phyloP scores from a whole-genome alignment of 2,888 invertebrate species.

The Geotrupes spiniger region DNA sequence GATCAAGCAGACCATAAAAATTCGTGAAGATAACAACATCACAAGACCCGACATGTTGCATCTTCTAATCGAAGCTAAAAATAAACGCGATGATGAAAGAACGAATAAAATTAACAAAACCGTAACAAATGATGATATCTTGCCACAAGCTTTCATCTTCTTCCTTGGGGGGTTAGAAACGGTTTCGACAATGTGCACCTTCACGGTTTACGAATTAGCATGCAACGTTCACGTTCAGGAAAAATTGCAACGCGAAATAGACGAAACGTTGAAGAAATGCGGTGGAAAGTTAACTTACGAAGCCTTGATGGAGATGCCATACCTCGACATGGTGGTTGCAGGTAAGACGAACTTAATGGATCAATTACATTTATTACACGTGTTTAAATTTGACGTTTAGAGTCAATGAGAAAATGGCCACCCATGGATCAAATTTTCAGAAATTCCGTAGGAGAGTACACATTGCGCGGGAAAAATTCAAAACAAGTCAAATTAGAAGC shows the following conservation, averaged over 20 bases:
- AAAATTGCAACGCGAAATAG: slow-evolving; percentile 56
- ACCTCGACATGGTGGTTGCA: slow-evolving; percentile 58
- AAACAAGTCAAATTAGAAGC: no score
- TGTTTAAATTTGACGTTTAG: no score
- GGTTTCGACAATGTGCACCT: no score
- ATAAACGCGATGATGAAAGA: slow-evolving; percentile 28
- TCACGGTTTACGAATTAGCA: slow-evolving; percentile 58
- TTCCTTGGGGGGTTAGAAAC: slow-evolving; percentile 56
- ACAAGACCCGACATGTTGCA: no score
- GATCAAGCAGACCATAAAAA: slow-evolving; percentile 27
- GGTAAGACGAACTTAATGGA: no score
- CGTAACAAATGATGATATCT: slow-evolving; percentile 51
- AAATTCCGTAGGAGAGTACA: slow-evolving; percentile 52
- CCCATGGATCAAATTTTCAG: slow-evolving; percentile 51
- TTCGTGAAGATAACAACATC: slow-evolving; percentile 33
- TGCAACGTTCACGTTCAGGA: slow-evolving; percentile 59
- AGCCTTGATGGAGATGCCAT: no score
- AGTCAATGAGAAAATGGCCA: slow-evolving; percentile 54
- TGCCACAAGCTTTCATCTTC: slow-evolving; percentile 57
- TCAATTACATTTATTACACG: no score
- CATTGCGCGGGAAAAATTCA: slow-evolving; percentile 47
- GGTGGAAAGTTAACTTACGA: no score
- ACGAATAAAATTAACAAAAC: slow-evolving; percentile 15
- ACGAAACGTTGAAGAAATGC: slow-evolving; percentile 34
- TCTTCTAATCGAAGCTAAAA: slow-evolving; percentile 55